Base-by-base conservation (phyloP, 2,113 vertebrate genomes). In the Tragulus kanchil region DNA sequence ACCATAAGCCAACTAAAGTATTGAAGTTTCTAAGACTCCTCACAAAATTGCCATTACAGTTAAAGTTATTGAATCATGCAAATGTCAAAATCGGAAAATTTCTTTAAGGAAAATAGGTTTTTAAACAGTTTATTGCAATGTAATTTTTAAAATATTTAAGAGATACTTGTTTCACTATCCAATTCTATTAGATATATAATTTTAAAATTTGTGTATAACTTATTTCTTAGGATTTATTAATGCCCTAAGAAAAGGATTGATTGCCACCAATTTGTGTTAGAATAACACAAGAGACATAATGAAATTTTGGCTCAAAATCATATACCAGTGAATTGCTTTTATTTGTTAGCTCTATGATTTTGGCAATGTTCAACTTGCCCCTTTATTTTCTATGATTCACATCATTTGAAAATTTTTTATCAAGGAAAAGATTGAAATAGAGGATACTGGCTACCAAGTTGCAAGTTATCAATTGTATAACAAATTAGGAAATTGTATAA, bases 341-440 rank as follows among this genome's bases (percentile, higher is more conserved):
- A 61, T 87, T 71, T 90, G 13, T 82, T 89, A 90, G 50, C 12
- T 17, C 56, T 89, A 54, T 67, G 45, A 91, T 93, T 93, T 95
- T 89, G 7, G 64, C 82, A 93, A 88, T 69, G 14, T 9, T 64
- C 45, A 85, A 42, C 13, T 87, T 75, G 62, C 10, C 6, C 7
- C 85, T 91, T 91, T 82, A 85, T 73, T 88, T 96, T 90, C 10
- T 59, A 11, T 77, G 73, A 62, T 58, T 50, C n/a, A 83, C 50
- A 93, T 36, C 85, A 79, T 93, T 93, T 73, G 62, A 71, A 94
- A 86, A 93, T 25, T 54, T 54, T 86, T 97, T 94, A 85, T 83
- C 67, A 90, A 89, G 23, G 52, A 16, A 23, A 91, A 84, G 4
- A 42, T 17, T 93, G 26, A 96, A 93, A 73, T 52, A 71, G 11